Percentiles rank a stretch among this genome's conserved stretches.
These are phyloP conservation scores for Drosophila subsilvestris DNA, from an alignment of 2,888 invertebrate genomes.

Conservation along the genomic window DNA sequence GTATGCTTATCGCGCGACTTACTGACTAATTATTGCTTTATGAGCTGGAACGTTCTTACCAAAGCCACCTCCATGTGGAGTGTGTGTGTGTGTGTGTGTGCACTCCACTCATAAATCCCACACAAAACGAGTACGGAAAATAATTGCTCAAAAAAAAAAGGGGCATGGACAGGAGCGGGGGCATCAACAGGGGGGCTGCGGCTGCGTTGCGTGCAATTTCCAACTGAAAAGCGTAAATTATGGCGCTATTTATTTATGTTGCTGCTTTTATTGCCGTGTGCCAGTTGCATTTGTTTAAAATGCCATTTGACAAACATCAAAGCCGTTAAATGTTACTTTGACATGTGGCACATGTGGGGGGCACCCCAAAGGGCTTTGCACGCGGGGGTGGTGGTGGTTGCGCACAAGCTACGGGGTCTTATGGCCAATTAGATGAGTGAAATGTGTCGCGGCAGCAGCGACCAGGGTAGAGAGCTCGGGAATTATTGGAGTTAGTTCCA, in stretches of 20 bases:
- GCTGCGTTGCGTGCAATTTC: constrained; percentile 49
- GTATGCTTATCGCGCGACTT: constrained; percentile 9
- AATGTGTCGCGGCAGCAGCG: constrained; percentile 6
- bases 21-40: constrained; percentile 43
- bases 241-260: constrained; percentile 24
- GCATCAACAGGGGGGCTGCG: neutral
- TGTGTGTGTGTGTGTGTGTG: constrained; percentile 11
- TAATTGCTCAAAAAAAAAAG: constrained; percentile 24
- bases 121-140: constrained; percentile 41
- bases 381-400: constrained; percentile 1
- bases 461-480: neutral
- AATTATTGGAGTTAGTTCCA: constrained; percentile 6
- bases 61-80: neutral
- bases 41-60: constrained; percentile 19
- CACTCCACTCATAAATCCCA: constrained; percentile 60
- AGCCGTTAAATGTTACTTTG: constrained; percentile 39
- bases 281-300: constrained; percentile 34
- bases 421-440: constrained; percentile 51
- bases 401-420: constrained; percentile 7
- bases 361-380: neutral
- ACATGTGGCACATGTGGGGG: constrained; percentile 26
- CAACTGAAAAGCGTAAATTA: constrained; percentile 55
- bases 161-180: constrained; percentile 8
- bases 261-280: constrained; percentile 15
- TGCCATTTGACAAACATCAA: constrained; percentile 37